phyloP scores from a whole-genome alignment of 2,888 invertebrate genomes.

The Drosophila stalkeri region DNA sequence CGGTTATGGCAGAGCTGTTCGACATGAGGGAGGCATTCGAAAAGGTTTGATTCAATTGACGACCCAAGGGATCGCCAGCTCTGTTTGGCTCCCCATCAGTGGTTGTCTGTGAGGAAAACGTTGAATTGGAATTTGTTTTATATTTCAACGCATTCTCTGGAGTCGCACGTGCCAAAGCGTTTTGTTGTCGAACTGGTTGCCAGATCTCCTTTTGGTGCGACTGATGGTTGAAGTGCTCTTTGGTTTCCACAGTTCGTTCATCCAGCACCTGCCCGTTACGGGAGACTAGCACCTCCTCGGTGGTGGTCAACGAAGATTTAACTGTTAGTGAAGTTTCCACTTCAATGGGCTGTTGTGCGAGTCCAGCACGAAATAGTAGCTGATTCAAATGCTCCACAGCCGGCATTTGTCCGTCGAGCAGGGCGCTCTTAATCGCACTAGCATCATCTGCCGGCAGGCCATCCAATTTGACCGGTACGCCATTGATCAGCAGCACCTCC shows the following conservation, averaged over 20 bases:
- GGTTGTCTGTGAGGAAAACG: slow-evolving; percentile 58
- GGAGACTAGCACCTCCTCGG: slow-evolving; percentile 89
- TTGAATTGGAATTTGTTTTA: slow-evolving; percentile 64
- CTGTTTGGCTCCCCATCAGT: slow-evolving; percentile 42
- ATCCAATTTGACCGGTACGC: slow-evolving; percentile 89
- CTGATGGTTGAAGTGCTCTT: slow-evolving; percentile 90
- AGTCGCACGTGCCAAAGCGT: slow-evolving; percentile 50
- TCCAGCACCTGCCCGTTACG: slow-evolving; percentile 89
- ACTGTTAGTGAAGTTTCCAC: slow-evolving; percentile 90
- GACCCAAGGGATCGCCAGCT: slow-evolving; percentile 39
- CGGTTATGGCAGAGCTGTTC: slow-evolving; percentile 55
- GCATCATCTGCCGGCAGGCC: slow-evolving; percentile 90
- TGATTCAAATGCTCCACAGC: slow-evolving; percentile 90
- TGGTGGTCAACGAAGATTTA: slow-evolving; percentile 89
- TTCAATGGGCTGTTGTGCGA: slow-evolving; percentile 89
- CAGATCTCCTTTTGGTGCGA: slow-evolving; percentile 89
- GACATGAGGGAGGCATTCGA: slow-evolving; percentile 74
- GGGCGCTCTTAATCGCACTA: slow-evolving; percentile 88
- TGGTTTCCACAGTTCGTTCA: slow-evolving; percentile 89
- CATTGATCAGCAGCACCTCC: slow-evolving; percentile 90
- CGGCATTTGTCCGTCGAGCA: slow-evolving; percentile 89
- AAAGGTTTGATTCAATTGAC: slow-evolving; percentile 72
- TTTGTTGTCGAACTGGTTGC: slow-evolving; percentile 86
- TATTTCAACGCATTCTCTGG: slow-evolving; percentile 71
- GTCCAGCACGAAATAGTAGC: slow-evolving; percentile 88